Evolutionary conservation across 2,797 vertebrate genomes (phyloP).

Genomic region (Nasua narica): DNA sequence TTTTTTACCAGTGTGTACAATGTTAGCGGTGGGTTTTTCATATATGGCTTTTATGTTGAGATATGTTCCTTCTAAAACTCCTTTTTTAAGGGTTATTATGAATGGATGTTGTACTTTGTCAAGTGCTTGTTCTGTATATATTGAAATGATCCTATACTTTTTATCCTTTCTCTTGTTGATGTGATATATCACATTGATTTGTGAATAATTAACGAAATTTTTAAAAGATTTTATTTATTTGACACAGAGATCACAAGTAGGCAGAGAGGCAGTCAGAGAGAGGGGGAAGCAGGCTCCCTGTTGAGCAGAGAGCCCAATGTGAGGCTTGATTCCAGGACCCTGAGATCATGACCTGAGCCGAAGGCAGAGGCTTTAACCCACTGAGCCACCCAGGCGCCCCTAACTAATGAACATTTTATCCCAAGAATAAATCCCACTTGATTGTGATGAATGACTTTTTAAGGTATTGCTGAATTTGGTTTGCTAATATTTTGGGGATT

Average conservation of each 20-base stretch:
- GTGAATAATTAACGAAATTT: too few species aligned
- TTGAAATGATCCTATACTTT: neutral
- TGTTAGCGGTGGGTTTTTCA: neutral
- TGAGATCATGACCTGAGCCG: too few species aligned
- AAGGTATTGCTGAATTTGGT: neutral
- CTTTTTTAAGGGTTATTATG: neutral
- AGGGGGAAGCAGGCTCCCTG: too few species aligned
- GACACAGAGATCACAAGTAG: too few species aligned
- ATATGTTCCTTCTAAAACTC: neutral
- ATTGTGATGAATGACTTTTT: neutral
- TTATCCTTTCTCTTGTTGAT: neutral
- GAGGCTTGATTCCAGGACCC: too few species aligned
- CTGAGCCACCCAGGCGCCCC: too few species aligned
- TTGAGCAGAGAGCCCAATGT: too few species aligned
- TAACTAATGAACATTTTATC: neutral
- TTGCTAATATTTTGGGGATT: neutral
- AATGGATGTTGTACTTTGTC: neutral
- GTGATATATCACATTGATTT: neutral
- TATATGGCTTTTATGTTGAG: neutral
- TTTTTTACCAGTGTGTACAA: neutral
- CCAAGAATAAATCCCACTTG: neutral
- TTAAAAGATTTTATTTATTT: too few species aligned
- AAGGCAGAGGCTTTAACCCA: too few species aligned
- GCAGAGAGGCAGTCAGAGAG: too few species aligned
- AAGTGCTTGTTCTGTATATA: neutral